Conservation (phyloP, 1,140 invertebrate species). For the roundworm (Caenorhabditis elegans) region WBcel235 BX284606.5:13140501-13141000, state of each 20-base stretch:
- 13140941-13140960: no score
- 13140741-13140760: background rate
- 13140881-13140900: no score
- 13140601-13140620: background rate
- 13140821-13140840: no score
- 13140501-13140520: background rate
- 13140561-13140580: constrained; percentile 9
- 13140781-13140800: no score
- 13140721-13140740: background rate
- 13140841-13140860: background rate
- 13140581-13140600: no score
- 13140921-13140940: no score
- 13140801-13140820: no score
- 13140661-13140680: background rate
- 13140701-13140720: background rate
- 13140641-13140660: background rate
- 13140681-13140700: constrained; percentile 5
- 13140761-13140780: background rate
- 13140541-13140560: background rate
- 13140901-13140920: no score
- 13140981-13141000: no score
- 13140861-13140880: background rate
- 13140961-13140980: no score
- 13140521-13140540: constrained; percentile 1
- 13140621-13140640: background rate